Conservation (phyloP, 2,888 invertebrate genomes). For the Nycteola revayana region DNA sequence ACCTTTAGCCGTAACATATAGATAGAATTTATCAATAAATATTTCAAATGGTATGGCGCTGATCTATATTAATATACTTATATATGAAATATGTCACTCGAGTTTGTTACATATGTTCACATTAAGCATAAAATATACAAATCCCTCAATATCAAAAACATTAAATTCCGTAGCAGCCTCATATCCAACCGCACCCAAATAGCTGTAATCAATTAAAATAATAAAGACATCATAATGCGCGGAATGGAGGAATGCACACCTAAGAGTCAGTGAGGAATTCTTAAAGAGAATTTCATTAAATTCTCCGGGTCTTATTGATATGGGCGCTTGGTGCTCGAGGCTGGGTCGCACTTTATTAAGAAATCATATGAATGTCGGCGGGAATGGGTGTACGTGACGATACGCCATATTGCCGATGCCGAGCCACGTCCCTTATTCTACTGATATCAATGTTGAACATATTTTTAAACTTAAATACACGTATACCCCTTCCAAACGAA, state of each 20-base stretch:
- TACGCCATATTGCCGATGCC: slow-evolving; percentile 59
- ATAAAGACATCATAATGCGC: slow-evolving; percentile 41
- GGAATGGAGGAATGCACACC: slow-evolving; percentile 47
- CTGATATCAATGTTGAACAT: too few species aligned
- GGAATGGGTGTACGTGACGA: slow-evolving; percentile 70
- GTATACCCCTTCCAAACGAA: too few species aligned
- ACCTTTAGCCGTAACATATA: too few species aligned
- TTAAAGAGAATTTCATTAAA: slow-evolving; percentile 65
- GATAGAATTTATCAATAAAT: too few species aligned
- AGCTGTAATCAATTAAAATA: slow-evolving; percentile 41
- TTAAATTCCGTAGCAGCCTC: too few species aligned
- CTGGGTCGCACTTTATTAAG: slow-evolving; percentile 75
- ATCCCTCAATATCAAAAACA: too few species aligned
- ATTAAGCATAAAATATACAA: too few species aligned
- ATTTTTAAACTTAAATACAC: too few species aligned
- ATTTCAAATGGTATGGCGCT: too few species aligned
- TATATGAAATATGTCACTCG: too few species aligned
- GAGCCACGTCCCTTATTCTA: slow-evolving; percentile 18
- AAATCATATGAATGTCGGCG: slow-evolving; percentile 73
- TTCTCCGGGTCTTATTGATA: slow-evolving; percentile 71
- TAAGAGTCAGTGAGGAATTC: slow-evolving; percentile 55
- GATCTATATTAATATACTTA: too few species aligned
- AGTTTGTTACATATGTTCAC: too few species aligned
- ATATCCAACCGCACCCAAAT: slow-evolving; percentile 19
- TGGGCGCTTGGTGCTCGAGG: slow-evolving; percentile 64